phyloP scores from a whole-genome alignment of 2,113 vertebrate genomes.

The Ageneiosus marmoratus region DNA sequence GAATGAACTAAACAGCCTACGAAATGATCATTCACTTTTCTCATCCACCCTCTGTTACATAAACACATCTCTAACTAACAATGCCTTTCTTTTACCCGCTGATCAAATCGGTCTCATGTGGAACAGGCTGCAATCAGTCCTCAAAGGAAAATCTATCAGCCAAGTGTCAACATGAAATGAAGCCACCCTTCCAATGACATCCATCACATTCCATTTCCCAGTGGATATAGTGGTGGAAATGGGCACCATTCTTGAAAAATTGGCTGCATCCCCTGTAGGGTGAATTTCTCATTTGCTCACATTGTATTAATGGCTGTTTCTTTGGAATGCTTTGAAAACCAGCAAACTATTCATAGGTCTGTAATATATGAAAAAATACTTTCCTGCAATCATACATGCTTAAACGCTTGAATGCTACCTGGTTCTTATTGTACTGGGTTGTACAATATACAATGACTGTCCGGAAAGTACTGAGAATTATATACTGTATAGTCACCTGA shows the following conservation, averaged over 20 bases:
- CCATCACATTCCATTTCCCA: conserved; percentile 46
- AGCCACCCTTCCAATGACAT: conserved; percentile 49
- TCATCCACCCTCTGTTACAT: not conserved
- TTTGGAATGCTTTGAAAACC: not conserved
- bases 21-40: not conserved
- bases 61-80: conserved; percentile 2
- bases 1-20: no score
- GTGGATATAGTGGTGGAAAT: conserved; percentile 21
- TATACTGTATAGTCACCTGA: no score
- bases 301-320: not conserved
- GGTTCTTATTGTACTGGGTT: not conserved
- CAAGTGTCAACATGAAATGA: conserved; percentile 49
- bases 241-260: not conserved
- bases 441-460: not conserved
- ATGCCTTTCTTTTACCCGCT: conserved; percentile 6
- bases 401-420: not conserved
- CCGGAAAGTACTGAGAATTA: no score
- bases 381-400: not conserved
- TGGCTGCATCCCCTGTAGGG: not conserved
- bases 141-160: conserved; percentile 29
- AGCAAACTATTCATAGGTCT: not conserved
- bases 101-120: conserved; percentile 38
- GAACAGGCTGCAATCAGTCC: conserved; percentile 27
- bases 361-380: no score
- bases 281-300: conserved; percentile 3